A percentile compares a stretch with the other conserved stretches of the same genome.
These are phyloP conservation scores for Sinelater perroti DNA, from an alignment of 2,888 invertebrate genomes.

Conservation along the genomic window DNA sequence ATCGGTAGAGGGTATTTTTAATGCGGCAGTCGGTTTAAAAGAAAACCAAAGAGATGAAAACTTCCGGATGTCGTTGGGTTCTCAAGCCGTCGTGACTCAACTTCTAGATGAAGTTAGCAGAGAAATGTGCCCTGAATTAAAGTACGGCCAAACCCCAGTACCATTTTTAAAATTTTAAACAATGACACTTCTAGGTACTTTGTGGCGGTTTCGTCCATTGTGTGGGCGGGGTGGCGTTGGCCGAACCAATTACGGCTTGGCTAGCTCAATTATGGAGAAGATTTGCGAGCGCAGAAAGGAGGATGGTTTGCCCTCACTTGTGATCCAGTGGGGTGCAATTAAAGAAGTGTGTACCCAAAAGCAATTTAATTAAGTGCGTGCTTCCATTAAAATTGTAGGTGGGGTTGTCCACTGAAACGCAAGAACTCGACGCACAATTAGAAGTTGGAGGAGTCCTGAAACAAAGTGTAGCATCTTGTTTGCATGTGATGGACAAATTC, in stretches of 20 bases:
- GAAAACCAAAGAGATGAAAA: conserved; percentile 77
- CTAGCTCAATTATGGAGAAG: conserved; percentile 90
- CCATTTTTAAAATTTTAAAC: too few relatives aligned
- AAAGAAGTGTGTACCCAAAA: conserved; percentile 80
- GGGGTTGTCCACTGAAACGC: conserved; percentile 70
- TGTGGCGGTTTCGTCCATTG: conserved; percentile 88
- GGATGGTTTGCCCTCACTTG: conserved; percentile 79
- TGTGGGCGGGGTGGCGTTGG: conserved; percentile 93
- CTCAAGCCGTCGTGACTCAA: conserved; percentile 84
- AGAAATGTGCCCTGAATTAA: conserved; percentile 64
- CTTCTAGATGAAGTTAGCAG: conserved; percentile 77
- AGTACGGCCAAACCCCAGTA: conserved; percentile 47
- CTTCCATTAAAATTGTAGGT: conserved; percentile 61
- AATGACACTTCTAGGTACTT: background rate
- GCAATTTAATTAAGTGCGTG: too few relatives aligned
- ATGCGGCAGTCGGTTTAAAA: conserved; percentile 82
- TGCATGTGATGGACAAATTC: conserved; percentile 72
- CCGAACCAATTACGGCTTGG: conserved; percentile 90
- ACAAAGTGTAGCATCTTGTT: conserved; percentile 72
- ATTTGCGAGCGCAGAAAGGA: conserved; percentile 78
- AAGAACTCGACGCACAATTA: conserved; percentile 34
- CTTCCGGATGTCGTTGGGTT: conserved; percentile 73
- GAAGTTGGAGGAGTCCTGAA: conserved; percentile 71
- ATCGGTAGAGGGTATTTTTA: conserved; percentile 85
- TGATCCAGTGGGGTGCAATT: conserved; percentile 93